Evolutionary conservation across 2,113 vertebrate genomes (phyloP), one percentile per base, ranked within the genome.

Genomic region (Chaenogobius annularis): DNA sequence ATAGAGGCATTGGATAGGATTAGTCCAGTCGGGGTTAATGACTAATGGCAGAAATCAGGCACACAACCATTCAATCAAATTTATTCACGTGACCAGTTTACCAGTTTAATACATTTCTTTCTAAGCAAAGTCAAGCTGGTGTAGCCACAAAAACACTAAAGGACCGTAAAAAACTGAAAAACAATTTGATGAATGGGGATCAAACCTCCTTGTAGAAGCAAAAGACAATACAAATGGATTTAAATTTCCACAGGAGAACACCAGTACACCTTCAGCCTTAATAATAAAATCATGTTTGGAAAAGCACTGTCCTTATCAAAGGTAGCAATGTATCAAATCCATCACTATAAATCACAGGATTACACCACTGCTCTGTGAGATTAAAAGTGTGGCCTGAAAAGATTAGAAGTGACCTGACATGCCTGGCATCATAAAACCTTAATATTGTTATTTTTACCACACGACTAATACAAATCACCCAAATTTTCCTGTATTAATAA

Each of bases 321-420:
- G 83, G 72, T 73, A 74, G 70, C 69, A 69, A 79, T 80, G 77
- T 77, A 85, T 86, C 80, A 88, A 88, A 86, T 87, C 84, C 79
- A 75, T 22, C 69, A 73, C 78, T 84, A 73, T 75, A 87, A 86
- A 89, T 80, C 79, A 85, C 70, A 64, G 79, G 89, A 91, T 91
- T 91, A 91, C 80, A 87, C 82, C 74, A 70, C 71, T 74, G 73
- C 56, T 70, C 50, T 1, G 14, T 78, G 82, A 85, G 86, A 90
- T 89, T 88, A 88, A 85, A 87, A 84, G 76, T 80, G 73, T 13
- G 73, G 82, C 79, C 83, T 80, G 70, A 83, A 87, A 83, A 87
- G 89, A 85, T 90, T 87, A 89, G 65, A 71, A 78, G 72, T 87
- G 85, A 88, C 83, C 87, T 23, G 75, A 83, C 82, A 78, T 79